Percentiles rank a stretch among this genome's conserved stretches.
phyloP scores from a whole-genome alignment of 2,888 invertebrate species.

The Limnephilus rhombicus region DNA sequence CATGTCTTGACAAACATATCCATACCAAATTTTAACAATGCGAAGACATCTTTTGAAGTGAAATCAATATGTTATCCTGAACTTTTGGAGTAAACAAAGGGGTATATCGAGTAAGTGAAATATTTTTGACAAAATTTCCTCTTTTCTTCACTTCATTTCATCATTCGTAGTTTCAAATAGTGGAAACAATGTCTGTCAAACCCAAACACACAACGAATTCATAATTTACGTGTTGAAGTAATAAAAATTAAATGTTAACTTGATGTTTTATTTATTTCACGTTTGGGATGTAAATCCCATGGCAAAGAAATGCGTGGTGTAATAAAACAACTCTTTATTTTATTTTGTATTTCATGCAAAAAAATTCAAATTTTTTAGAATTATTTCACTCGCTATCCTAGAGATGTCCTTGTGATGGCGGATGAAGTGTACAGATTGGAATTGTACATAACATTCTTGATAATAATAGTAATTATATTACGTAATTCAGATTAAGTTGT shows the following conservation, averaged over 20 bases:
- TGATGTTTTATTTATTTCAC: background rate
- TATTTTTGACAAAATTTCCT: background rate
- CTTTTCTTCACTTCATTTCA: background rate
- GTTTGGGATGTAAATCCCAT: background rate
- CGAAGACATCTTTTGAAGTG: background rate
- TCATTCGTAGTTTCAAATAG: slow-evolving; percentile 7
- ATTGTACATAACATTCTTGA: too few relatives aligned
- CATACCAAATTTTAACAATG: background rate
- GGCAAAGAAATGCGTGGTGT: background rate
- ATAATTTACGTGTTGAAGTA: slow-evolving; percentile 11
- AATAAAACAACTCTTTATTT: background rate
- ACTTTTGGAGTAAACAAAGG: background rate
- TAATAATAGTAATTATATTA: too few relatives aligned
- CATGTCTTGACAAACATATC: too few relatives aligned
- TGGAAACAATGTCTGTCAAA: slow-evolving; percentile 20
- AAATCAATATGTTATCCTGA: background rate
- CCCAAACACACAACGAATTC: slow-evolving; percentile 22
- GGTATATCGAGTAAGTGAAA: background rate
- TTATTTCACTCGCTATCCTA: too few relatives aligned
- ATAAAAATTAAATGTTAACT: background rate
- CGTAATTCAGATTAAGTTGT: too few relatives aligned
- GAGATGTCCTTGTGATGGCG: too few relatives aligned
- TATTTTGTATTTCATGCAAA: too few relatives aligned
- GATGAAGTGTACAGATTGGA: too few relatives aligned
- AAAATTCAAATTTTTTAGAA: too few relatives aligned